Conservation (phyloP, 1,140 invertebrate species). For the Stenopsyche tienmushanensis region DNA sequence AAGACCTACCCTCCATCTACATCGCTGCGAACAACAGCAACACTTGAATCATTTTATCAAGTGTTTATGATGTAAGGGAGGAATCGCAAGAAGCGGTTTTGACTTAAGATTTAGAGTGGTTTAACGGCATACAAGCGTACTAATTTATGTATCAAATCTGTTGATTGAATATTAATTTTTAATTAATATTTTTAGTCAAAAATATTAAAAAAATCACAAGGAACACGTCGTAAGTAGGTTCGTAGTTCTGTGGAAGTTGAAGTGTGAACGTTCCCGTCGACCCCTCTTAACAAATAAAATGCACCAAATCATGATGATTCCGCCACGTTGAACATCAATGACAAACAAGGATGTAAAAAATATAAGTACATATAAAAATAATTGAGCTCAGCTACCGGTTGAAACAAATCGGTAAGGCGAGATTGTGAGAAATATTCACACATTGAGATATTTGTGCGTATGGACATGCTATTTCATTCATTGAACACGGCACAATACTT, state of each 20-base stretch:
- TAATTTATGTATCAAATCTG: not conserved
- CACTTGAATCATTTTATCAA: constrained; percentile 9
- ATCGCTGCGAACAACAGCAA: not conserved
- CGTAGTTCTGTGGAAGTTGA: not conserved
- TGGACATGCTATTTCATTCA: not conserved
- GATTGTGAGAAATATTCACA: not conserved
- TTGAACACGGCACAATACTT: not conserved
- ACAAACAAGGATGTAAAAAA: not conserved
- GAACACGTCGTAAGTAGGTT: not conserved
- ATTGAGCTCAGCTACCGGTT: constrained; percentile 11
- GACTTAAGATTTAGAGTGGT: not conserved
- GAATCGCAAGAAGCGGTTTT: constrained; percentile 1
- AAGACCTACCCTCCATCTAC: not conserved
- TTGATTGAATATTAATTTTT: not conserved
- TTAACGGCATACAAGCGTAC: not conserved
- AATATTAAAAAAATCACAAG: too few relatives aligned
- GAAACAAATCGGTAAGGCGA: not conserved
- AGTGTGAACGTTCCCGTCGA: not conserved
- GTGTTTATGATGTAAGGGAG: constrained; percentile 5
- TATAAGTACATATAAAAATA: not conserved
- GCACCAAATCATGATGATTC: not conserved
- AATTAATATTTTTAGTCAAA: not conserved
- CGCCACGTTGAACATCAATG: not conserved
- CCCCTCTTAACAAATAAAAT: not conserved
- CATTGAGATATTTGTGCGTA: not conserved